A percentile compares a stretch with the other conserved stretches of the same genome.
Conservation (phyloP, 2,797 vertebrate species). For the Squalus acanthias region DNA sequence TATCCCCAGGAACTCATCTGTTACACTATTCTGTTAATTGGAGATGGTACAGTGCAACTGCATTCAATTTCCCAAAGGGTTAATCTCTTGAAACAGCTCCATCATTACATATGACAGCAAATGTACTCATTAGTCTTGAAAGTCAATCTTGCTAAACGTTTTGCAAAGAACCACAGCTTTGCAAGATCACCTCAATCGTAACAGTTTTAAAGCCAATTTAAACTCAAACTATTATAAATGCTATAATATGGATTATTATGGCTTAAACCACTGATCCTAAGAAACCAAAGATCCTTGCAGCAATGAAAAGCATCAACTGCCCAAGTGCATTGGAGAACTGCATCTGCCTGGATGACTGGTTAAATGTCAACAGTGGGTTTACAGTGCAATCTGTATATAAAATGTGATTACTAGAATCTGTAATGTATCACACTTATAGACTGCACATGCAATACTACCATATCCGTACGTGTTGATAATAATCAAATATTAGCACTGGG, state of each 20-base stretch:
- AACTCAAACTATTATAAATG: neutral
- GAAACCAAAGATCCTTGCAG: neutral
- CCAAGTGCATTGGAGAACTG: neutral
- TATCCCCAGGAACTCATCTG: neutral
- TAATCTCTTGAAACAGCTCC: neutral
- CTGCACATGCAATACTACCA: neutral
- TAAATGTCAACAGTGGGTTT: constrained; percentile 50
- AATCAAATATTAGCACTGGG: neutral
- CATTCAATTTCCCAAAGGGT: constrained; percentile 16
- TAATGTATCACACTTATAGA: neutral
- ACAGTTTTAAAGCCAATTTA: constrained; percentile 3
- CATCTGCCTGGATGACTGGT: constrained; percentile 44
- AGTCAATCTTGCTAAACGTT: neutral
- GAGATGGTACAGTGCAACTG: neutral
- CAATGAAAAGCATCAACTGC: neutral
- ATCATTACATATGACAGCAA: neutral
- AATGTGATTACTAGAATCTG: constrained; percentile 55
- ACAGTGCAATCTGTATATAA: constrained; percentile 52
- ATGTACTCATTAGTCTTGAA: neutral
- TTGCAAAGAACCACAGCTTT: neutral
- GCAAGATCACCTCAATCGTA: neutral
- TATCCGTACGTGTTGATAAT: neutral
- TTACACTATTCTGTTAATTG: neutral
- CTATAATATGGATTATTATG: constrained; percentile 15
- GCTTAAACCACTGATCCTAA: neutral